phyloP scores from a whole-genome alignment of 2,113 vertebrate species.

The Catharus minimus region DNA sequence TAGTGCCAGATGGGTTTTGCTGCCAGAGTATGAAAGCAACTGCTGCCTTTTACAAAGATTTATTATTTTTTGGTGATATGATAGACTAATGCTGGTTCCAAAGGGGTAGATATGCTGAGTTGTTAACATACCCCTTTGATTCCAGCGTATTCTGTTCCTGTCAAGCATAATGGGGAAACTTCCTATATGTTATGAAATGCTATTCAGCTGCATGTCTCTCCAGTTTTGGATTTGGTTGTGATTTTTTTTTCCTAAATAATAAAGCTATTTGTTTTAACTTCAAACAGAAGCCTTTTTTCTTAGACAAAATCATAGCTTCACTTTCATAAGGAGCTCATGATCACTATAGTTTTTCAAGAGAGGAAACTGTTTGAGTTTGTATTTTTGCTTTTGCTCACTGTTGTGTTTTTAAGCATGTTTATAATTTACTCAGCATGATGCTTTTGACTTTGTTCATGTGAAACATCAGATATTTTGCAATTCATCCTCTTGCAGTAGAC shows the following conservation, averaged over 20 bases:
- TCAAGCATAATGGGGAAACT: slow-evolving; percentile 14
- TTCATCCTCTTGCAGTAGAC: neutral
- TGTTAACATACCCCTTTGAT: slow-evolving; percentile 46
- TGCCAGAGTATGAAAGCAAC: slow-evolving; percentile 21
- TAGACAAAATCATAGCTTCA: neutral
- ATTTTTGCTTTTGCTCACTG: neutral
- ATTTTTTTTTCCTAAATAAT: neutral
- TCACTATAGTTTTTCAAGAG: neutral
- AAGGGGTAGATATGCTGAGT: slow-evolving; percentile 35
- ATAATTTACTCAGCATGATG: slow-evolving; percentile 1
- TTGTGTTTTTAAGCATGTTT: neutral
- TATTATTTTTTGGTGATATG: slow-evolving; percentile 44
- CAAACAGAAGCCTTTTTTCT: neutral
- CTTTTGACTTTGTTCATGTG: neutral
- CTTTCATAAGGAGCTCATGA: neutral
- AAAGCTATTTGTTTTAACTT: neutral
- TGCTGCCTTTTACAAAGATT: slow-evolving; percentile 50
- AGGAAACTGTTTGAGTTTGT: neutral
- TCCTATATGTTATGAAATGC: neutral
- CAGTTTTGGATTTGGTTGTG: neutral
- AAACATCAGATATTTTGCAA: neutral
- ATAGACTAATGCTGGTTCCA: slow-evolving; percentile 40
- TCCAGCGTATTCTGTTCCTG: slow-evolving; percentile 6
- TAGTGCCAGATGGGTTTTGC: neutral
- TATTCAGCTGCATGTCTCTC: neutral